phyloP scores from a whole-genome alignment of 1,140 invertebrate species.

The Metaphire vulgaris region DNA sequence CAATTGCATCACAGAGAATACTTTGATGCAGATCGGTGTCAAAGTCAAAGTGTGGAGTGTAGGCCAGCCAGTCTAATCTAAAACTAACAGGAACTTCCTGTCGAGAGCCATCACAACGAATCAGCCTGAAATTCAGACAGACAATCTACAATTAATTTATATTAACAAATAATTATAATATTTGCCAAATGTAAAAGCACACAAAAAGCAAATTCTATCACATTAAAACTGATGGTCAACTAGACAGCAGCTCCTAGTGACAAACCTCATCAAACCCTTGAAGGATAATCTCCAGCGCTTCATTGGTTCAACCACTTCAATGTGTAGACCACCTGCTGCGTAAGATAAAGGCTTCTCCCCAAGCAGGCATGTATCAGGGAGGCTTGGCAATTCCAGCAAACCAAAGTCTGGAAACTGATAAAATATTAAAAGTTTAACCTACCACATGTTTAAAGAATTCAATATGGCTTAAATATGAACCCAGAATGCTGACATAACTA shows the following conservation, averaged over 20 bases:
- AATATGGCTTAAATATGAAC: too few species aligned
- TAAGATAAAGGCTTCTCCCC: constrained; percentile 56
- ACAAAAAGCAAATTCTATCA: too few species aligned
- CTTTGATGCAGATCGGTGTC: constrained; percentile 60
- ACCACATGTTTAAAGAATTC: too few species aligned
- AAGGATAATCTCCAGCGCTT: constrained; percentile 61
- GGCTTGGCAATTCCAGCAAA: constrained; percentile 59
- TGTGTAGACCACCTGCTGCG: constrained; percentile 61
- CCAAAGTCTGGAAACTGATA: constrained; percentile 61
- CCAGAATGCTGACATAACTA: too few species aligned
- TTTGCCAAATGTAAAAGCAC: too few species aligned
- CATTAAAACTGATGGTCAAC: too few species aligned
- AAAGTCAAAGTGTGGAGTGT: constrained; percentile 58
- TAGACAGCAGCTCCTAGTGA: background rate
- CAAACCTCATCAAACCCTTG: constrained; percentile 61
- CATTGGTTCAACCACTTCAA: constrained; percentile 62
- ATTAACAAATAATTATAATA: too few species aligned
- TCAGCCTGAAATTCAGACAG: constrained; percentile 32
- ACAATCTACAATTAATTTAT: too few species aligned
- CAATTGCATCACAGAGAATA: constrained; percentile 59
- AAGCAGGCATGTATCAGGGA: constrained; percentile 62
- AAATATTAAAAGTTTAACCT: too few species aligned
- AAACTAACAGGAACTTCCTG: constrained; percentile 43
- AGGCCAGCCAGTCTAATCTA: constrained; percentile 45
- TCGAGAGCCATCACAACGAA: constrained; percentile 27